Conservation (phyloP, 2,113 vertebrate genomes). For the Vicugna pacos region DNA sequence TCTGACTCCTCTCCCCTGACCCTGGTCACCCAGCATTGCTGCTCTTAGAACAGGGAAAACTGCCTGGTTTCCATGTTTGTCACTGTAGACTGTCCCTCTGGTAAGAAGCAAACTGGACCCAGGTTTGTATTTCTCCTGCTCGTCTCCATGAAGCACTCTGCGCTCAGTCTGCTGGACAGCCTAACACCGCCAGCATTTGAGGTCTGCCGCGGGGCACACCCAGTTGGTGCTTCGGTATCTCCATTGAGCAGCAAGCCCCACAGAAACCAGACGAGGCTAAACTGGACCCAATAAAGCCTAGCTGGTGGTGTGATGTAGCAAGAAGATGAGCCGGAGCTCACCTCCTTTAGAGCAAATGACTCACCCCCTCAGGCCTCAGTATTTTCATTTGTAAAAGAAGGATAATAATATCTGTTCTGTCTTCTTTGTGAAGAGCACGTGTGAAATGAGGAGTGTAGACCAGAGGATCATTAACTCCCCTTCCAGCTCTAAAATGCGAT, state of each 20-base stretch:
- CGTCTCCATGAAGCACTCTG: background rate
- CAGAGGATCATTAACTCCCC: background rate
- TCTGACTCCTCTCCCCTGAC: background rate
- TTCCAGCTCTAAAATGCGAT: background rate
- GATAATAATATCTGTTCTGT: background rate
- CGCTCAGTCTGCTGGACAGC: too few relatives aligned
- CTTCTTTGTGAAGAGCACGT: background rate
- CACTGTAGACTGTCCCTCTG: accelerated
- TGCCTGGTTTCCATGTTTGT: background rate
- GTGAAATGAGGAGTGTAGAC: background rate
- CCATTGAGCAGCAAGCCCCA: background rate
- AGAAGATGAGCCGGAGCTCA: background rate
- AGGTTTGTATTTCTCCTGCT: background rate
- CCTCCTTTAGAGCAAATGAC: background rate
- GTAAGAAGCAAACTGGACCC: background rate
- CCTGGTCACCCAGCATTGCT: background rate
- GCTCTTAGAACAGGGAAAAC: background rate
- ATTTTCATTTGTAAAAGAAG: background rate
- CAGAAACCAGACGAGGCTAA: background rate
- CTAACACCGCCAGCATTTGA: too few relatives aligned
- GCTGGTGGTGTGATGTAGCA: accelerated
- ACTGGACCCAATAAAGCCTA: background rate
- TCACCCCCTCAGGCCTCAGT: background rate
- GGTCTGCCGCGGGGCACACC: background rate
- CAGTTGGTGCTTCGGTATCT: background rate